phyloP scores from a whole-genome alignment of 2,888 invertebrate genomes.

The Molorchus minor region DNA sequence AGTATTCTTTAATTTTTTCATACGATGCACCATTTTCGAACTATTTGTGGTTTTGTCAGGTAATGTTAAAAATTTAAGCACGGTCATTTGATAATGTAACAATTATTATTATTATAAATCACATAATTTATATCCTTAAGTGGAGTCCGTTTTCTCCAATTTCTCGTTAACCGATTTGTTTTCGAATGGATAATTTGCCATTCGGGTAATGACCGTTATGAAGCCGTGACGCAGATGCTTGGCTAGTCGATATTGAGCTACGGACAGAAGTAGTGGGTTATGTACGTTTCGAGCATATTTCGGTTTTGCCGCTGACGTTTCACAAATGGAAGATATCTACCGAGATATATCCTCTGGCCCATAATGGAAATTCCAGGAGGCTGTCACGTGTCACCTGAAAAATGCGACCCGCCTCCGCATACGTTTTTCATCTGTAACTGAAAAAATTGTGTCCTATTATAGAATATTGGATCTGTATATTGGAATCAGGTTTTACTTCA shows the following conservation, averaged over 20 bases:
- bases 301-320: slow-evolving; percentile 28
- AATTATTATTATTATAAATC: too few species aligned
- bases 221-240: slow-evolving; percentile 17
- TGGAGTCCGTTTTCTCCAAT: not conserved
- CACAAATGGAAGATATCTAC: slow-evolving; percentile 28
- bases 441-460: not conserved
- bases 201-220: slow-evolving; percentile 15
- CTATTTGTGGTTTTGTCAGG: too few species aligned
- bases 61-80: too few species aligned
- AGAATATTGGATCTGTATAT: too few species aligned
- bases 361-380: slow-evolving; percentile 9
- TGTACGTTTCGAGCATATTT: slow-evolving; percentile 24
- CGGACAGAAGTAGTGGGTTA: slow-evolving; percentile 13
- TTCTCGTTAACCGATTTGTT: not conserved
- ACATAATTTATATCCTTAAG: not conserved
- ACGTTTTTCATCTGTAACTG: not conserved
- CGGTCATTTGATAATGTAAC: too few species aligned
- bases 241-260: slow-evolving; percentile 16
- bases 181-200: slow-evolving; percentile 10
- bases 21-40: too few species aligned
- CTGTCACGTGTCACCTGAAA: slow-evolving; percentile 4
- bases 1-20: too few species aligned
- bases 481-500: too few species aligned
- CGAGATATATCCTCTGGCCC: slow-evolving; percentile 8
- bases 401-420: not conserved